phyloP scores from a whole-genome alignment of 2,888 invertebrate genomes.

The Coleophora flavipennella region DNA sequence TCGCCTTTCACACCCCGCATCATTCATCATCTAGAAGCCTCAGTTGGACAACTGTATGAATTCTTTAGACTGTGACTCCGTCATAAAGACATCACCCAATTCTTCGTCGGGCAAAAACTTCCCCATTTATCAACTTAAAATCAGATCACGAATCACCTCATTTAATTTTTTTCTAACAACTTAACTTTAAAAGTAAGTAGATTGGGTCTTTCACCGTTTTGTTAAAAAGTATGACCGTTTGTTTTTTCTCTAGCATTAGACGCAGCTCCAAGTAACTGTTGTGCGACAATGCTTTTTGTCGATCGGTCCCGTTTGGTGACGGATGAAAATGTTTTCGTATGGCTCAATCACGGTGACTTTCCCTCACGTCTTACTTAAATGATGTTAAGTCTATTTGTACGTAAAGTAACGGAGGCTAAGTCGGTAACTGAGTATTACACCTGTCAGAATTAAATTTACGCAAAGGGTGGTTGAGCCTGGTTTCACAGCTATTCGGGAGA shows the following conservation, averaged over 20 bases:
- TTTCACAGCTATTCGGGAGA: too few species aligned
- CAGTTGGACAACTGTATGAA: too few species aligned
- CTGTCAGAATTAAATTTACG: too few species aligned
- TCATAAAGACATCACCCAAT: not conserved
- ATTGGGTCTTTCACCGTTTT: not conserved
- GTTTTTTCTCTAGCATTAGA: constrained; percentile 3
- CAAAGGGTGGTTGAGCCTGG: too few species aligned
- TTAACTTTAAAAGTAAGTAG: constrained; percentile 23
- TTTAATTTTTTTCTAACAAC: constrained; percentile 40
- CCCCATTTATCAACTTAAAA: constrained; percentile 41
- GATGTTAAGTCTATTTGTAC: constrained; percentile 8
- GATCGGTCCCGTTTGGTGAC: constrained; percentile 19
- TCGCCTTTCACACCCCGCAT: too few species aligned
- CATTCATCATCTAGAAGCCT: too few species aligned
- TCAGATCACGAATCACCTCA: constrained; percentile 39
- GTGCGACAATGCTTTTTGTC: constrained; percentile 26
- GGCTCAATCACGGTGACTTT: constrained; percentile 15
- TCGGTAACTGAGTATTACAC: too few species aligned
- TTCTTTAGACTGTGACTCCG: too few species aligned
- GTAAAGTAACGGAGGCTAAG: too few species aligned
- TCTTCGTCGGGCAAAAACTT: constrained; percentile 7
- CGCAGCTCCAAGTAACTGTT: constrained; percentile 7
- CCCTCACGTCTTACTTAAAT: constrained; percentile 20
- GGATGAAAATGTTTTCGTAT: not conserved
- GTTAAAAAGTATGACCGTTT: not conserved